These are phyloP conservation scores for Halcyon leucocephala DNA, from an alignment of 2,797 vertebrate species.

Conservation along the genomic window DNA sequence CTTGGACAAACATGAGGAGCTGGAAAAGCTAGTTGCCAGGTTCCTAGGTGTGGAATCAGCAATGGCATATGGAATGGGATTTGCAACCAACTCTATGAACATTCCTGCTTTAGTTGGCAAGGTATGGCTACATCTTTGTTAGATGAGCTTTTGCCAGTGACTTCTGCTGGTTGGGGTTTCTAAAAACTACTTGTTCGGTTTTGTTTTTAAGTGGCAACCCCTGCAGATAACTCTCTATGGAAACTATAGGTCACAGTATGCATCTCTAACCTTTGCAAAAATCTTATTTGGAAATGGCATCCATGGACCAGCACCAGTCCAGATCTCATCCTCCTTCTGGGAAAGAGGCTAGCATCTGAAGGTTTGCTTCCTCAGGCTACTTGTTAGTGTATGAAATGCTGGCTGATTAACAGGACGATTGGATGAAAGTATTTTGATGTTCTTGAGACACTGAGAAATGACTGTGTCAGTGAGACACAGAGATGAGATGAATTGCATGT, in stretches of 20 bases:
- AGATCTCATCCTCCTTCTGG: neutral
- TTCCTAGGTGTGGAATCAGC: conserved; percentile 95
- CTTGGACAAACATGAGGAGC: conserved; percentile 92
- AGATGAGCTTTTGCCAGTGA: no score
- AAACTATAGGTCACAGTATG: neutral
- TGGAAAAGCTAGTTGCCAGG: conserved; percentile 89
- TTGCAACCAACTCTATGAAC: conserved; percentile 99
- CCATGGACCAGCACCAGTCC: neutral
- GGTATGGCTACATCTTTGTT: conserved; percentile 75
- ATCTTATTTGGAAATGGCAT: neutral
- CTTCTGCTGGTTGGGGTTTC: neutral
- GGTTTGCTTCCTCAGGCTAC: neutral
- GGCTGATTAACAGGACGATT: neutral
- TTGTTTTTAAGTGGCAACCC: neutral
- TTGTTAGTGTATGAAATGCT: neutral
- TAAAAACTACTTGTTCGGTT: neutral
- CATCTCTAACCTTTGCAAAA: neutral
- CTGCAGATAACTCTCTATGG: neutral
- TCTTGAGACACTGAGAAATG: neutral
- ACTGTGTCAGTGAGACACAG: neutral
- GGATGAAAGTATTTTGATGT: neutral
- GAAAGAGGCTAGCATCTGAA: neutral
- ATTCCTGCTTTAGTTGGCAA: conserved; percentile 95
- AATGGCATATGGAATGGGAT: conserved; percentile 96
- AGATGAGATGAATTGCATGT: neutral